Evolutionary conservation across 2,888 invertebrate genomes (phyloP).

Genomic region (Lepidochrysops patricia): DNA sequence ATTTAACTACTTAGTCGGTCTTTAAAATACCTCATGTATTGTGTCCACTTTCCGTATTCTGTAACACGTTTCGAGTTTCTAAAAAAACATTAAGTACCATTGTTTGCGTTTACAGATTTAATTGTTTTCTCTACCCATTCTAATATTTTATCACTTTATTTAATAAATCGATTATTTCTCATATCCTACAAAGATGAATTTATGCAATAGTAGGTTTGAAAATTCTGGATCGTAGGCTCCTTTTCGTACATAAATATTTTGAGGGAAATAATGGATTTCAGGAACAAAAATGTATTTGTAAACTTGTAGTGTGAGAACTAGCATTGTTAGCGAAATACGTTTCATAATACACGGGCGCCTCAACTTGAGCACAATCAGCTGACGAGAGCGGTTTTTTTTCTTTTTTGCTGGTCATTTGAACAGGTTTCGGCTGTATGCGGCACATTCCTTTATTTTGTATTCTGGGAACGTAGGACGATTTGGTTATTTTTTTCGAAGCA

Average conservation of each 20-base stretch:
- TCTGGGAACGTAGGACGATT: slow-evolving; percentile 29
- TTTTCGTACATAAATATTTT: neutral
- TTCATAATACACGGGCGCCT: slow-evolving; percentile 31
- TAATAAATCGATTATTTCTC: too few relatives aligned
- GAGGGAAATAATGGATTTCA: neutral
- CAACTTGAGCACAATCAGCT: slow-evolving; percentile 33
- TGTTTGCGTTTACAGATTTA: too few relatives aligned
- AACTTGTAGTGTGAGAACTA: slow-evolving; percentile 7
- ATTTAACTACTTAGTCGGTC: neutral
- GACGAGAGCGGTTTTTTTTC: slow-evolving; percentile 28
- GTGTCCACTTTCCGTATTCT: neutral
- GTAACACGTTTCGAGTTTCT: neutral
- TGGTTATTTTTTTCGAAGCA: slow-evolving; percentile 27
- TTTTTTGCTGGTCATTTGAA: slow-evolving; percentile 32
- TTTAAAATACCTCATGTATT: neutral
- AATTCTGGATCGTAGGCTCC: neutral
- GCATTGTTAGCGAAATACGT: slow-evolving; percentile 14
- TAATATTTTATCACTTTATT: too few relatives aligned
- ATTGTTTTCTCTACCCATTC: too few relatives aligned
- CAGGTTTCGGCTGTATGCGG: slow-evolving; percentile 31
- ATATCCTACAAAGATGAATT: too few relatives aligned
- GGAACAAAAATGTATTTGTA: neutral
- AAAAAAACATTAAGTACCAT: neutral
- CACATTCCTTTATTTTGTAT: slow-evolving; percentile 32
- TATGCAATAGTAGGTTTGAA: too few relatives aligned